Base-by-base conservation (phyloP, 2,113 vertebrate species). In the Dascyllus trimaculatus region DNA sequence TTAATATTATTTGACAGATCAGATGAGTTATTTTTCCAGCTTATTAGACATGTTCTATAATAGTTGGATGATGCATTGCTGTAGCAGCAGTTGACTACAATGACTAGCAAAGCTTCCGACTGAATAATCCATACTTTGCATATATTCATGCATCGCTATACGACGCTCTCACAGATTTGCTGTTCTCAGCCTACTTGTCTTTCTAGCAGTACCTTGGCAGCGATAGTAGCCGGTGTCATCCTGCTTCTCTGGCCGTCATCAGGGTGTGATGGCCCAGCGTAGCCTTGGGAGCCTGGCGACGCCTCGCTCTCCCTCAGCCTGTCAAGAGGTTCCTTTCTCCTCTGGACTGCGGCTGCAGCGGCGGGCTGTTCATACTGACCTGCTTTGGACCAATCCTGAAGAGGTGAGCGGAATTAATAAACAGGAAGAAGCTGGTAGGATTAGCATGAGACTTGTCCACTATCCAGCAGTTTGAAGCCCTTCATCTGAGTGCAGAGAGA, bases 331-430 rank as follows among this genome's bases (percentile, higher is more conserved):
- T 99, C 97, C 93, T 96, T 98, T 60, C 97, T 96, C 70, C 97
- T 94, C 89, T 97, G 97, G 49, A 98, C 93, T 2, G 89, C 77
- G 0, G 95, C 93, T 46, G 89, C 93, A 21, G 94, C 95, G 6
- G 85, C 81, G 0, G 96, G 94, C 78, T 96, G 97, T 85, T 99
- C 97, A 0, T 96, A 97, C 71, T 96, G 91, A 88, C 96, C 95
- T 49, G 95, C 94, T 92, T 98, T 98, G 86, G 97, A 96, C 98
- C 98, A 99, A 72, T 99, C 98, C 98, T 99, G 94, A 71, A 75
- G 93, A 89, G 0, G 29, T 68, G 81, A 77, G 81, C 3, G 14
- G 35, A 78, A 84, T 94, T 92, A 91, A 76, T 90, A 70, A 78
- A 62, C 75, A 84, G 49, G 53, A 74, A 64, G 81, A 24, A 24